phyloP scores from a whole-genome alignment of 2,797 vertebrate species.

The Botia kubotai region DNA sequence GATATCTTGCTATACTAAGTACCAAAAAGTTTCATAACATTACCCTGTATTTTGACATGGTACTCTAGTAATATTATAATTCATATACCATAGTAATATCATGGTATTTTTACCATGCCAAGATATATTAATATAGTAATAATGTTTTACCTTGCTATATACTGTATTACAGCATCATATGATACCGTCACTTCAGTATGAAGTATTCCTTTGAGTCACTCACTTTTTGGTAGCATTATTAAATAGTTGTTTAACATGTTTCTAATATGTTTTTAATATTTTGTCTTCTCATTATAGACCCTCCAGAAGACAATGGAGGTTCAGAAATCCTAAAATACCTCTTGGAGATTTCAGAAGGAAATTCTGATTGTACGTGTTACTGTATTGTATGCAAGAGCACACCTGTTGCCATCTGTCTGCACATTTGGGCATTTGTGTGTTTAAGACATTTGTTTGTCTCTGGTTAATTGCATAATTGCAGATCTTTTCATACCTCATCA shows the following conservation, averaged over 20 bases:
- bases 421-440: not conserved
- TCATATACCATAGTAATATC: not conserved
- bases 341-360: conserved; percentile 92
- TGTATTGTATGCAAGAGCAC: not conserved
- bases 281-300: conserved; percentile 78
- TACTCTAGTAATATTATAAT: not conserved
- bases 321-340: conserved; percentile 94
- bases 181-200: not conserved
- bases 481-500: not conserved
- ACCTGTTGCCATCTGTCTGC: conserved; percentile 1
- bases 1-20: too few species aligned
- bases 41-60: not conserved
- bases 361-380: conserved; percentile 83
- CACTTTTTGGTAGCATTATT: not conserved
- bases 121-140: too few species aligned
- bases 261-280: conserved; percentile 8
- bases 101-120: not conserved
- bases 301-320: conserved; percentile 93
- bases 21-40: too few species aligned
- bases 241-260: not conserved
- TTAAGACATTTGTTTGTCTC: conserved; percentile 4
- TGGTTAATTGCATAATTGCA: conserved; percentile 15
- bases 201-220: not conserved
- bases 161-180: not conserved
- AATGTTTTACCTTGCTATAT: too few species aligned